Evolutionary conservation across 1,140 invertebrate genomes (phyloP).

Genomic region (Cephus cinctus): DNA sequence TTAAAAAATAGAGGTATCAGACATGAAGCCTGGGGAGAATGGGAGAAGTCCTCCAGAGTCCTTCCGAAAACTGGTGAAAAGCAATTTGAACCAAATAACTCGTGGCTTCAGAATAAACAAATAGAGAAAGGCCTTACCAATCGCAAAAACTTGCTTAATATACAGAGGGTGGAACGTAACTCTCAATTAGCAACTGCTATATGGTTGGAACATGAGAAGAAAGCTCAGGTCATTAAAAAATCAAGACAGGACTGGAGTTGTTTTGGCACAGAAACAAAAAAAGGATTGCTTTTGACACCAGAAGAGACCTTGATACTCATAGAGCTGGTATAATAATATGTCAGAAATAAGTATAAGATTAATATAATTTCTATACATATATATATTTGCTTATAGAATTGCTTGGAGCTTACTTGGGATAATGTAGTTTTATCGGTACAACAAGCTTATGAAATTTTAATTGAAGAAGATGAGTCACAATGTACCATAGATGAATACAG

Average conservation of each 20-base stretch:
- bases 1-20: constrained; percentile 56
- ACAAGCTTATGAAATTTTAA: constrained; percentile 61
- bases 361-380: constrained; percentile 16
- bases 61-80: constrained; percentile 60
- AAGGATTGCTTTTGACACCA: constrained; percentile 57
- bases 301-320: constrained; percentile 65
- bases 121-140: constrained; percentile 59
- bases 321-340: constrained; percentile 57
- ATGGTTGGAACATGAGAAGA: constrained; percentile 59
- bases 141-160: constrained; percentile 57
- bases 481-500: constrained; percentile 60
- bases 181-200: constrained; percentile 59
- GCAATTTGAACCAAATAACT: constrained; percentile 58
- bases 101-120: constrained; percentile 62
- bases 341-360: constrained; percentile 9
- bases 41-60: constrained; percentile 36
- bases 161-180: constrained; percentile 61
- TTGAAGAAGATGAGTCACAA: constrained; percentile 47
- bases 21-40: constrained; percentile 43
- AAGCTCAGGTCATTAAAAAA: constrained; percentile 60
- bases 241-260: constrained; percentile 60
- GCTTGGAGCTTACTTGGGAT: constrained; percentile 58
- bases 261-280: constrained; percentile 57
- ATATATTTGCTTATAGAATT: constrained; percentile 57
- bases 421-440: constrained; percentile 61